phyloP scores from a whole-genome alignment of 1,140 invertebrate species.

The Antheraea mylitta region DNA sequence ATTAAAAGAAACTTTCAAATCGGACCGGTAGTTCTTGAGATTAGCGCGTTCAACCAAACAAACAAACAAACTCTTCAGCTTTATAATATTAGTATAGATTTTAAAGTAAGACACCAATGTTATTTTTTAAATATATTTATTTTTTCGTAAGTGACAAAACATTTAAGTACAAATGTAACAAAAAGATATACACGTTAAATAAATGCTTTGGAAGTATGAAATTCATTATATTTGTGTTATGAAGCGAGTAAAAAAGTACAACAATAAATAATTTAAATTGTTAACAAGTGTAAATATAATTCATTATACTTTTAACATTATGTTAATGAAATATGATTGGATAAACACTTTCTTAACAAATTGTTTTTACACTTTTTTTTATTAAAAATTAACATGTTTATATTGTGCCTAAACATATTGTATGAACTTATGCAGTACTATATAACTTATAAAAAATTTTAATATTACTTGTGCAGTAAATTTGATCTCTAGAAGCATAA shows the following conservation, averaged over 20 bases:
- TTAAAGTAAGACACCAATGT: background rate
- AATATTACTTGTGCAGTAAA: background rate
- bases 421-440: too few species aligned
- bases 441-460: too few species aligned
- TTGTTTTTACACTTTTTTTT: too few species aligned
- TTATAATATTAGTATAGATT: too few species aligned
- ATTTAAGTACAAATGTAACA: conserved; percentile 7
- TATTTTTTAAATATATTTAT: conserved; percentile 4
- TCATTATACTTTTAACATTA: conserved; percentile 3
- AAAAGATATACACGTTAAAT: background rate
- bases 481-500: background rate
- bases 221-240: background rate
- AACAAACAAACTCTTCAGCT: too few species aligned
- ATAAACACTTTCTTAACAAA: too few species aligned
- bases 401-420: too few species aligned
- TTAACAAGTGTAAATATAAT: conserved; percentile 22
- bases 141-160: background rate
- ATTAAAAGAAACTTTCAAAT: too few species aligned
- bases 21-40: too few species aligned
- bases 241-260: background rate
- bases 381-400: too few species aligned
- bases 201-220: background rate
- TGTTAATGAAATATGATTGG: too few species aligned
- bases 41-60: too few species aligned
- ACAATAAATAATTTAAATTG: background rate